A percentile compares a stretch with the other conserved stretches of the same genome.
Evolutionary conservation across 2,797 vertebrate species (phyloP).

Genomic region (Micromesistius poutassou): DNA sequence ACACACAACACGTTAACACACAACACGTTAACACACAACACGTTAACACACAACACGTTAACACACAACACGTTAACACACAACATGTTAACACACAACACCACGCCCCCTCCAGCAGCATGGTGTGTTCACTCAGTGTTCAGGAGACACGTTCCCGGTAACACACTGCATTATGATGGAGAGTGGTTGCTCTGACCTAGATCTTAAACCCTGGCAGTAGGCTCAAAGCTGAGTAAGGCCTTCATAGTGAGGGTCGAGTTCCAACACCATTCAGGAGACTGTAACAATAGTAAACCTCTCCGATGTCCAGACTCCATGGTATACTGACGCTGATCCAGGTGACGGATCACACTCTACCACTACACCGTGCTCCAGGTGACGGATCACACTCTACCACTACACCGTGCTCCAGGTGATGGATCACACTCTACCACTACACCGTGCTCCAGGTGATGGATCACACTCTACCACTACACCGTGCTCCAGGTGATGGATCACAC

Average conservation of each 20-base stretch:
- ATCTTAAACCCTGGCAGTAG: background rate
- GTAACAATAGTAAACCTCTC: background rate
- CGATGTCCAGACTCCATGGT: background rate
- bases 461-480: background rate
- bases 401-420: background rate
- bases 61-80: too few species aligned
- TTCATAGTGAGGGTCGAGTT: background rate
- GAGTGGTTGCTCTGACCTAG: background rate
- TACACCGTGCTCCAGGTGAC: background rate
- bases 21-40: too few species aligned
- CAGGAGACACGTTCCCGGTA: too few species aligned
- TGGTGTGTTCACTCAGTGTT: slow-evolving; percentile 97
- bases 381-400: too few species aligned
- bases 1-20: too few species aligned
- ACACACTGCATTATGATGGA: background rate
- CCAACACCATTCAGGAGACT: background rate
- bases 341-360: background rate
- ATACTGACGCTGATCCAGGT: background rate
- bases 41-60: too few species aligned
- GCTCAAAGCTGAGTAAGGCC: background rate
- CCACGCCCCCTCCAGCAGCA: slow-evolving; percentile 82
- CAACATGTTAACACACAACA: too few species aligned
- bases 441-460: background rate
- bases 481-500: background rate
- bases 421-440: background rate